Conservation (phyloP, 2,888 invertebrate species). For the Autographa gamma region DNA sequence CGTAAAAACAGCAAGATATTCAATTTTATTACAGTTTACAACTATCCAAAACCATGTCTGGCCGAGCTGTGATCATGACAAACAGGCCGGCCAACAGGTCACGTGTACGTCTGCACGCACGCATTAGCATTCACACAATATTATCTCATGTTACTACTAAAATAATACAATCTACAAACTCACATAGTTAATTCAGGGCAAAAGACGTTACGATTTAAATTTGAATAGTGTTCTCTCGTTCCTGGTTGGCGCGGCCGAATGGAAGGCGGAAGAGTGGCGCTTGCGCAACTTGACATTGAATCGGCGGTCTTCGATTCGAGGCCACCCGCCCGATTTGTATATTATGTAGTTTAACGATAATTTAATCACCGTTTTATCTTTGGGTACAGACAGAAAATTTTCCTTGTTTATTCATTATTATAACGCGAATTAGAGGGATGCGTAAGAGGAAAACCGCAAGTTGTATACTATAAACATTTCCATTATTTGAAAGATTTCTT, state of each 20-base stretch:
- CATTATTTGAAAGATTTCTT: constrained; percentile 67
- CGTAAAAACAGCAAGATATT: constrained; percentile 39
- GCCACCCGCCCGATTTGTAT: constrained; percentile 81
- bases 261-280: constrained; percentile 85
- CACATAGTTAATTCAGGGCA: constrained; percentile 50
- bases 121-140: constrained; percentile 25
- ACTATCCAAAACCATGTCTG: constrained; percentile 37
- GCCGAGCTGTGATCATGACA: constrained; percentile 30
- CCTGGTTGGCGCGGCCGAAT: constrained; percentile 75
- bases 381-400: constrained; percentile 50
- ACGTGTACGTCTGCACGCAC: constrained; percentile 30
- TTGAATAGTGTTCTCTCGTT: constrained; percentile 74
- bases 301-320: constrained; percentile 80
- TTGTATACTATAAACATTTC: constrained; percentile 58
- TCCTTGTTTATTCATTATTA: constrained; percentile 58
- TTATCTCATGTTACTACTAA: constrained; percentile 40
- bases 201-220: constrained; percentile 77
- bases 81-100: constrained; percentile 13
- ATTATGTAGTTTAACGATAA: constrained; percentile 72
- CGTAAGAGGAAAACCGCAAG: constrained; percentile 72
- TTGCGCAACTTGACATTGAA: constrained; percentile 89
- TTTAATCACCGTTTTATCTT: constrained; percentile 67
- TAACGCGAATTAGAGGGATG: constrained; percentile 50
- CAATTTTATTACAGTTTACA: constrained; percentile 21
- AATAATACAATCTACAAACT: constrained; percentile 39